Base-by-base conservation (phyloP, 2,113 vertebrate genomes). In the Pyxicephalus adspersus region DNA sequence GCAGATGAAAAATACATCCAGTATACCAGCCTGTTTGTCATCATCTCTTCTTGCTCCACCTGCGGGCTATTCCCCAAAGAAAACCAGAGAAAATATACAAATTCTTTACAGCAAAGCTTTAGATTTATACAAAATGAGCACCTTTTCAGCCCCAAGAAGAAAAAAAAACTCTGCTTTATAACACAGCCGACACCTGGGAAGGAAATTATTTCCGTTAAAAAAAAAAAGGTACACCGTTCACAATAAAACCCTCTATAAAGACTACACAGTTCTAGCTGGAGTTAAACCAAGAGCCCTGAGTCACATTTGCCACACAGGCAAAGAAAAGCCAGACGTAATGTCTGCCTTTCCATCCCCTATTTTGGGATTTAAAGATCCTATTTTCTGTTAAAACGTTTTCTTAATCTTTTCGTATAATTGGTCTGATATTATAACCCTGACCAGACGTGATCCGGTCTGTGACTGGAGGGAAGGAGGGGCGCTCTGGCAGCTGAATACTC, bases 291-390 rank as follows among this genome's bases (percentile, higher is more conserved):
- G 79, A 86, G 77, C 81, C 91, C 91, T 94, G 91, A 94, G 91
- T 94, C 92, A 93, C 88, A 90, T 88, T 90, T 92, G 87, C 91
- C 92, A 92, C 86, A 83, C 84, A 86, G 83, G 83, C 84, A 88
- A 84, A 83, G 85, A 87, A 84, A 84, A 87, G 89, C 89, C 89
- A 93, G 93, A 92, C 92, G 86, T 91, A 91, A 92, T 90, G 92
- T 92, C 90, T 91, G 90, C 89, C 91, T 92, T 91, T 92, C 90
- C 85, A 87, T 81, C 79, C 83, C 76, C 91, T 93, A 93, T 92
- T 94, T 92, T 89, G 85, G 90, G 90, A 88, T 90, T 93, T 92
- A 91, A 91, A 90, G 90, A 88, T 92, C 89, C 90, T 89, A 85
- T 90, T 93, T 91, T 90, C 87, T 88, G 80, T 25, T 87, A 84